These are phyloP conservation scores for Stegophylla sp. DNA, from an alignment of 2,888 invertebrate species.

Conservation along the genomic window DNA sequence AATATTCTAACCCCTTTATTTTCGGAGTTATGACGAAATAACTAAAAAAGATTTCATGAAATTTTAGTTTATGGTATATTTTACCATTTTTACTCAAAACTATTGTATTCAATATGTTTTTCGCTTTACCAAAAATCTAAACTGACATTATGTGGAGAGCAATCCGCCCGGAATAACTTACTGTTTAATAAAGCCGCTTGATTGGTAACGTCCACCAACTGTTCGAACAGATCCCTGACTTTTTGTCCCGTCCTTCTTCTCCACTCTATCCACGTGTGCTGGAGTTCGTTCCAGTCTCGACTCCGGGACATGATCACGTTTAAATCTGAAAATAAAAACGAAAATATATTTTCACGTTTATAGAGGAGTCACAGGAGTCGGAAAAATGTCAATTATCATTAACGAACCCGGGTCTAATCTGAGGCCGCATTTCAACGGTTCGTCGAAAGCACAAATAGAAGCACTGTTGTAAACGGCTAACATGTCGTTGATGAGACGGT, in stretches of 20 bases:
- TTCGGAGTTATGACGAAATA: too few relatives aligned
- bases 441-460: constrained; percentile 82
- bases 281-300: constrained; percentile 86
- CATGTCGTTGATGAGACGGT: constrained; percentile 87
- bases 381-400: too few relatives aligned
- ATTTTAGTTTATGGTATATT: too few relatives aligned
- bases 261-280: constrained; percentile 90
- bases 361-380: too few relatives aligned
- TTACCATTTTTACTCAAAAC: too few relatives aligned
- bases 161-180: too few relatives aligned
- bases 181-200: constrained; percentile 82
- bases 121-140: too few relatives aligned
- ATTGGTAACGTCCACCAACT: constrained; percentile 79
- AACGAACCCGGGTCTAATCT: constrained; percentile 76
- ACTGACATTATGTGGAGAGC: too few relatives aligned
- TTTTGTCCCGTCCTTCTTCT: constrained; percentile 82
- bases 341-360: too few relatives aligned
- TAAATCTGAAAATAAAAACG: constrained; percentile 67
- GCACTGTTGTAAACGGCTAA: constrained; percentile 84
- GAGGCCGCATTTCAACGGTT: constrained; percentile 82
- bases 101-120: too few relatives aligned
- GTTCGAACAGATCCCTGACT: constrained; percentile 80
- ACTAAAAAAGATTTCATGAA: too few relatives aligned
- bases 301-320: constrained; percentile 77
- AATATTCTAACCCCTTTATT: too few relatives aligned